These are phyloP conservation scores for Drosophila nr. fundita DNA, from an alignment of 2,888 invertebrate species.

Conservation along the genomic window DNA sequence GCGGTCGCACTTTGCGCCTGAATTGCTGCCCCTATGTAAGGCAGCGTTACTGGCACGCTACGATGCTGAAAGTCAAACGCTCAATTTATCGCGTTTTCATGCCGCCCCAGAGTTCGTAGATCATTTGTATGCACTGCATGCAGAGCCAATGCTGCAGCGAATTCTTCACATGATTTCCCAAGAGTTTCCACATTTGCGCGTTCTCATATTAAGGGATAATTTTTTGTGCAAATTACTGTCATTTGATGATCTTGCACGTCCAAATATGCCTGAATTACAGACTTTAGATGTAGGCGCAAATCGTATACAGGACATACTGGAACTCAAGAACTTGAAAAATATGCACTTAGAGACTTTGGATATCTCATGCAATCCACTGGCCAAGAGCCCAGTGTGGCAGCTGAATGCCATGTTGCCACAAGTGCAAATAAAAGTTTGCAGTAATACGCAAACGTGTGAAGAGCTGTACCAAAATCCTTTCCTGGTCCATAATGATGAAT, in stretches of 20 bases:
- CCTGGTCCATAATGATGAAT: neutral
- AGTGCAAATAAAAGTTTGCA: neutral
- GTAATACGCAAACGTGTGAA: neutral
- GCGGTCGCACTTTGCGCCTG: neutral
- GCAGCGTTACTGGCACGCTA: neutral
- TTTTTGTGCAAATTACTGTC: neutral
- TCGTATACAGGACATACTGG: neutral
- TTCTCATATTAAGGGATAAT: neutral
- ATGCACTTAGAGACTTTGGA: neutral
- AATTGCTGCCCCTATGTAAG: neutral
- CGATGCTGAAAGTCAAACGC: neutral
- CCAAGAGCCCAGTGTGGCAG: neutral
- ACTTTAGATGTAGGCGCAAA: neutral
- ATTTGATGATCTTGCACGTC: neutral
- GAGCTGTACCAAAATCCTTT: neutral
- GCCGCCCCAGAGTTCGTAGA: neutral
- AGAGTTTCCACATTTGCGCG: neutral
- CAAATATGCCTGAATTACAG: neutral
- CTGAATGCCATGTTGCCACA: neutral
- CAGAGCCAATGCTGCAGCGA: neutral
- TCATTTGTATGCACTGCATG: neutral
- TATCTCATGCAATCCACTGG: neutral
- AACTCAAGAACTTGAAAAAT: neutral
- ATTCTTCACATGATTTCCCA: neutral
- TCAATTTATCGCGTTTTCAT: slow-evolving; percentile 1